Percentiles rank a stretch among this genome's conserved stretches.
Evolutionary conservation across 2,797 vertebrate species (phyloP).

Genomic region (Liparis tanakae): DNA sequence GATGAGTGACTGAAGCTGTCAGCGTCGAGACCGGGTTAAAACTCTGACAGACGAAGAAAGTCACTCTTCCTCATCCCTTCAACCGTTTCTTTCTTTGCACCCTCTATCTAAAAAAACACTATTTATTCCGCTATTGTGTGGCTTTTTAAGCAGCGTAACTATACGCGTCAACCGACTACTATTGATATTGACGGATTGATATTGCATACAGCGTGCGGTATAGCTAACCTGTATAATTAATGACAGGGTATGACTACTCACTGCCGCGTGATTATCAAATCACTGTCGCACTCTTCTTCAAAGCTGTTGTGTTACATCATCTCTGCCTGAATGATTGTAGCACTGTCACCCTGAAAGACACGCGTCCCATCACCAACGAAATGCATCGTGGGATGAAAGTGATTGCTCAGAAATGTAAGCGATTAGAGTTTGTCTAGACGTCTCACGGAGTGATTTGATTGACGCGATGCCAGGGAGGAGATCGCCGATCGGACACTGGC

Average conservation of each 20-base stretch:
- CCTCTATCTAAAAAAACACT: neutral
- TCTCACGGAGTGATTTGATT: constrained; percentile 73
- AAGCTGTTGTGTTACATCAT: constrained; percentile 66
- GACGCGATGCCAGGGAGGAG: constrained; percentile 69
- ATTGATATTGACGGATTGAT: constrained; percentile 30
- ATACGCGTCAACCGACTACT: constrained; percentile 20
- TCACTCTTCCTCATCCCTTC: constrained; percentile 26
- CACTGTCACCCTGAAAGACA: constrained; percentile 61
- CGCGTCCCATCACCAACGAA: constrained; percentile 57
- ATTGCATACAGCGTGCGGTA: constrained; percentile 13
- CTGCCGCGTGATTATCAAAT: constrained; percentile 57
- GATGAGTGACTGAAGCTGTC: constrained; percentile 58
- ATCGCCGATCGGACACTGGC: constrained; percentile 70
- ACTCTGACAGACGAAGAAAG: constrained; percentile 50
- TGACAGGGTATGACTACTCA: constrained; percentile 39
- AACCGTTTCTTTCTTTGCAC: constrained; percentile 14
- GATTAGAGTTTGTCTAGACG: constrained; percentile 77
- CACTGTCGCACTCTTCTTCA: constrained; percentile 58
- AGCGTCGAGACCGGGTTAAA: constrained; percentile 38
- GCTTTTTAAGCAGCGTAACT: constrained; percentile 12
- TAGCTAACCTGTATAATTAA: constrained; percentile 51
- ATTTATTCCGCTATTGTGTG: constrained; percentile 17
- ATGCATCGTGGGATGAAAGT: constrained; percentile 75
- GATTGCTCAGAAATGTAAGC: constrained; percentile 78
- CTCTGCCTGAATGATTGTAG: constrained; percentile 61